phyloP scores from a whole-genome alignment of 2,888 invertebrate genomes.

The Tubulanus polymorphus region DNA sequence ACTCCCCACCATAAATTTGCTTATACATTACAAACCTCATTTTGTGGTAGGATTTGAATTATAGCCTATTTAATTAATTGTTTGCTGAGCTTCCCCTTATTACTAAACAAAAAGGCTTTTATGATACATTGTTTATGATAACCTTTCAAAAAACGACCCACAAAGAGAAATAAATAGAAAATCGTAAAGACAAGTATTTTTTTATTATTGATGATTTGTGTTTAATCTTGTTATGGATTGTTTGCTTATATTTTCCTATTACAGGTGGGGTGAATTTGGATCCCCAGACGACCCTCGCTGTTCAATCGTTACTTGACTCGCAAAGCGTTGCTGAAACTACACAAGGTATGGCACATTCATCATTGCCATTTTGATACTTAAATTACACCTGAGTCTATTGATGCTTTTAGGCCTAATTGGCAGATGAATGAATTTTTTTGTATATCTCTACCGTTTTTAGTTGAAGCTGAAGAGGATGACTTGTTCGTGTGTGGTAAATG shows the following conservation, averaged over 20 bases:
- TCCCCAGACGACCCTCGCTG: conserved; percentile 49
- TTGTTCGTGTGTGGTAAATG: conserved; percentile 69
- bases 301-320: conserved; percentile 49
- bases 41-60: no score
- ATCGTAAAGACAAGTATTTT: background rate
- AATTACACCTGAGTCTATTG: no score
- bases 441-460: conserved; percentile 4
- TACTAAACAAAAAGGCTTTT: no score
- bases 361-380: background rate
- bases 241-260: conserved; percentile 3
- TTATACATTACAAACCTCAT: no score
- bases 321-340: conserved; percentile 31
- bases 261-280: conserved; percentile 30
- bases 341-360: conserved; percentile 22
- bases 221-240: background rate
- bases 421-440: no score
- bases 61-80: no score
- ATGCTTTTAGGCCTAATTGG: no score
- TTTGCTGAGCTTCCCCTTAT: no score
- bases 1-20: no score
- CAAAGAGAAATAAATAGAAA: no score
- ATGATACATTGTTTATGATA: no score
- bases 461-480: conserved; percentile 61
- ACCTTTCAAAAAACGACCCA: no score
- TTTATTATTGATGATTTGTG: background rate